phyloP scores from a whole-genome alignment of 2,113 vertebrate species.

The Erinaceus europaeus region DNA sequence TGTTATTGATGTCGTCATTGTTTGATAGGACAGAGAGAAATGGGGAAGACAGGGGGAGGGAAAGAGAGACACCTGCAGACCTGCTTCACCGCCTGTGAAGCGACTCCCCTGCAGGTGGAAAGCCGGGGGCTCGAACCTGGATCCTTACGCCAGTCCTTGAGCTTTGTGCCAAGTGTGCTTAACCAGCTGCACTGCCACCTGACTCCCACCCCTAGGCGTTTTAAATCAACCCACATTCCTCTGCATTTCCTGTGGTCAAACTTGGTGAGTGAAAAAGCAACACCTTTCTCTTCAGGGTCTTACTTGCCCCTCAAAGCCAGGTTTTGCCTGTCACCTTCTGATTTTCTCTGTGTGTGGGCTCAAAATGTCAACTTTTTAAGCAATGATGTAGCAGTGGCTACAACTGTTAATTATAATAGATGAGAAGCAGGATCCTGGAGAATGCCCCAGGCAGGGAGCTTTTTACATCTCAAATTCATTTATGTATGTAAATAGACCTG shows the following conservation, averaged over 20 bases:
- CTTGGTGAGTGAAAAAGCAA: neutral
- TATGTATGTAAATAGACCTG: slow-evolving; percentile 47
- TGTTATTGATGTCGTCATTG: too few species aligned
- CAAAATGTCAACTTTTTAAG: slow-evolving; percentile 38
- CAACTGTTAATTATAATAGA: slow-evolving; percentile 42
- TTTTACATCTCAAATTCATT: slow-evolving; percentile 53
- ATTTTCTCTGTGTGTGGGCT: neutral
- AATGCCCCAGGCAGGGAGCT: slow-evolving; percentile 32
- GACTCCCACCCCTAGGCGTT: slow-evolving; percentile 34
- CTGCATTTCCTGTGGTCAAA: slow-evolving; percentile 25
- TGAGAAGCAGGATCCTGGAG: slow-evolving; percentile 16
- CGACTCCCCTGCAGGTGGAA: too few species aligned
- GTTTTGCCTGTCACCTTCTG: neutral
- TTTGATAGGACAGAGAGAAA: too few species aligned
- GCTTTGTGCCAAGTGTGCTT: too few species aligned
- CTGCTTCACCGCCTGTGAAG: too few species aligned
- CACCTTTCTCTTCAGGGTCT: neutral
- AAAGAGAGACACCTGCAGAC: too few species aligned
- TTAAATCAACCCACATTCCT: slow-evolving; percentile 31
- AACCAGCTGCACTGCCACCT: too few species aligned
- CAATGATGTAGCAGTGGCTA: slow-evolving; percentile 22
- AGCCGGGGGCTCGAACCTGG: too few species aligned
- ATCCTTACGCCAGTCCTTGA: too few species aligned
- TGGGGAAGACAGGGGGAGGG: too few species aligned
- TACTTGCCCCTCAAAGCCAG: neutral